Base-by-base conservation (phyloP, 2,113 vertebrate species). In the Talpa occidentalis region DNA sequence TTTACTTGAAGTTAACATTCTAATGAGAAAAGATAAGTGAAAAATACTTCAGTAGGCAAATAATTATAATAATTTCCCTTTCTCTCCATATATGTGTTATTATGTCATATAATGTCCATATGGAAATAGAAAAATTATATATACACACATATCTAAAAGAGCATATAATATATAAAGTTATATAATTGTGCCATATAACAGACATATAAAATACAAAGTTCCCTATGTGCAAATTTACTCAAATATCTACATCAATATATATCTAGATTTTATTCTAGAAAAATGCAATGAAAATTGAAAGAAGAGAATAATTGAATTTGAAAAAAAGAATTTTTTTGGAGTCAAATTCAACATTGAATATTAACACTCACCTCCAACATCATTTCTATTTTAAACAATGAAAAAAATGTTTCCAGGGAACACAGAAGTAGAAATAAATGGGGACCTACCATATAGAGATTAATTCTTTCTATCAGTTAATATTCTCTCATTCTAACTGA, bases 351-450 rank as follows among this genome's bases (percentile, higher is more conserved):
- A 84, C 73, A 92, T 52, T 67, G 30, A 93, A 66, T 10, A 70
- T 59, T 83, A 88, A 95, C 78, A 76, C 32, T 95, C 44, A 95
- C 15, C 62, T 83, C 35, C 30, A 35, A 5, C 26, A 88, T 66
- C 22, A 42, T 66, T 86, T 91, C 37, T 84, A 26, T 72, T 93
- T 74, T 69, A 62, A 59, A 73, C 30, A 80, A 49, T 16, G 15
- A 60, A 92, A 70, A 64, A 59, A 59, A 73, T 6, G n/a, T 19
- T 49, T 60, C 32, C 17, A 67, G 40, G 6, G 32, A 59, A 77
- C 59, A 92, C 28, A 88, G 32, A 89, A 70, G 5, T 49, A 22
- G 28, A 78, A 72, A 73, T 93, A 86, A 91, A 72, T 26, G 22
- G 3, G 2, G 17, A 76, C 21, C 37, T 54, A 42, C 35, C 15